Evolutionary conservation across 2,888 invertebrate genomes (phyloP), one percentile per base, ranked within the genome.

Genomic region (Temnothorax unifasciatus): DNA sequence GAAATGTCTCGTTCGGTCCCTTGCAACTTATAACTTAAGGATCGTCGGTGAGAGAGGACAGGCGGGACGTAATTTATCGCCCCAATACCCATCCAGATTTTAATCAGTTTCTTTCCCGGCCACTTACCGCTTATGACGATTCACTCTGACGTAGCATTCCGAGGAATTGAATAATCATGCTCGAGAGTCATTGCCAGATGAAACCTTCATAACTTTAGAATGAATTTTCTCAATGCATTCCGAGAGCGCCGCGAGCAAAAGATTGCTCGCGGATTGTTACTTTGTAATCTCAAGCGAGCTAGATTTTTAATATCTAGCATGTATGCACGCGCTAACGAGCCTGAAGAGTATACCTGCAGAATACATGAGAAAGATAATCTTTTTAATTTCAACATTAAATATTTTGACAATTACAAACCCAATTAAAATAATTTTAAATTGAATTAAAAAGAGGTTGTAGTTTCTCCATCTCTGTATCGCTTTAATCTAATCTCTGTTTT

Each of bases 281-380:
- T 59, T 44, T 59, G 57, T 71, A 21, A 71, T 73, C 25, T 38
- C 38, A 29, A 34, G 29, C 3, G 25, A 66, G 25, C 13, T 9
- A 21, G 64, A 34, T 66, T 63, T 87, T 87, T 87, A 85, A 87
- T 87, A 81, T n/a, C n/a, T 81, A 29, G 29, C 29, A 29, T 54
- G 47, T 25, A 61, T 18, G 69, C 57, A 47, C 18, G 77, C 25
- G 64, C 68, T 75, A 63, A 85, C 59, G 66, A 74, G 47, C 41
- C 25, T 21, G 34, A 34, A 34, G 34, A 34, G 0, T 8, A 9
- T 8, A 9, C 25, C 21, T 9, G 21, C 68, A 18, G 44, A 59
- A 11, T 59, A 50, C 13, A 47, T 15, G 18, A 76, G 54, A 66
- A 54, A 50, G 25, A 61, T 3, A 1, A 41, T 18, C n/a, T 52